These are phyloP conservation scores for Passer domesticus DNA, from an alignment of 2,113 vertebrate genomes.

Conservation along the genomic window DNA sequence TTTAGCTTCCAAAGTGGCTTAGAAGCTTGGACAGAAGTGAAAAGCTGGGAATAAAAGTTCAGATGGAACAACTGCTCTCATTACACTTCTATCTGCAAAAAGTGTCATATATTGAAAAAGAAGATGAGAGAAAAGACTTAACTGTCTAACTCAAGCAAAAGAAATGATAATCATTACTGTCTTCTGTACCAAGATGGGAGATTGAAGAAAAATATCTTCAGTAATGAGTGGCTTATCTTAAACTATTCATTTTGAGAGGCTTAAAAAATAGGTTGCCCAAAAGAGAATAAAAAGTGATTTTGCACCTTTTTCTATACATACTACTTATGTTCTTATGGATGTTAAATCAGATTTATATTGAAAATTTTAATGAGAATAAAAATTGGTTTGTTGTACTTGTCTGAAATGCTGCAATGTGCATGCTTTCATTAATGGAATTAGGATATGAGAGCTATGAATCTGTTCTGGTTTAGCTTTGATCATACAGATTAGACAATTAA, in stretches of 20 bases:
- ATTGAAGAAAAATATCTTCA: neutral
- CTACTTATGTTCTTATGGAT: neutral
- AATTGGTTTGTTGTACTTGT: neutral
- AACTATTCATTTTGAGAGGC: neutral
- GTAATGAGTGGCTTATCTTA: neutral
- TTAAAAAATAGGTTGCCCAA: slow-evolving; percentile 1
- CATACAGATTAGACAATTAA: neutral
- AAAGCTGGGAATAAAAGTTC: slow-evolving; percentile 5
- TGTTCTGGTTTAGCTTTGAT: neutral
- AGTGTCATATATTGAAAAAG: neutral
- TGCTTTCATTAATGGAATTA: neutral
- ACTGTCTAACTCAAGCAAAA: neutral
- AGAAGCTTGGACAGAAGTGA: neutral
- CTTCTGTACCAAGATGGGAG: neutral
- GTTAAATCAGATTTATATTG: neutral
- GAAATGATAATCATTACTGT: neutral
- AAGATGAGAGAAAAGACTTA: neutral
- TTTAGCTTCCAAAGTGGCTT: neutral
- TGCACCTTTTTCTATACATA: neutral
- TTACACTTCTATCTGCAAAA: neutral
- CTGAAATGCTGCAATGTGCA: neutral
- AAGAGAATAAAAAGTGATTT: neutral
- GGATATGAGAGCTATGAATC: neutral
- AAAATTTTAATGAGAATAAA: neutral
- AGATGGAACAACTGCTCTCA: neutral